Evolutionary conservation across 2,888 invertebrate species (phyloP), one percentile per base, ranked within the genome.

Genomic region (Agonopterix subpropinquella): DNA sequence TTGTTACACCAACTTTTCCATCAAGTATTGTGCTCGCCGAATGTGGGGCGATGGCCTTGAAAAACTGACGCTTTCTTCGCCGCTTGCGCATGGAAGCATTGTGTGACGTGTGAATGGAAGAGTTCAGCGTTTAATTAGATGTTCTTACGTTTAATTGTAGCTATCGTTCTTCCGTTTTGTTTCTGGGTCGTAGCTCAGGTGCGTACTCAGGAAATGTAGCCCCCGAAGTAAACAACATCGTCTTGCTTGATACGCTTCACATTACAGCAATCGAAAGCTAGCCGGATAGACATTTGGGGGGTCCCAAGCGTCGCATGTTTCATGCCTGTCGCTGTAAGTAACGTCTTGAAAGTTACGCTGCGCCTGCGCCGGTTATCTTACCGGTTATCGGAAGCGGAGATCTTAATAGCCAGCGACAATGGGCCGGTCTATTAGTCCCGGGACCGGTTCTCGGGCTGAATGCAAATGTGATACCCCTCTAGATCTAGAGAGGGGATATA

Each of bases 331-430:
- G 28, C 28, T 28, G 28, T 28, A 56, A 61, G 59, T 57, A 55
- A 56, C 53, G 55, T 50, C 55, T 48, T 49, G 55, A 56, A 56
- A 63, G 61, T 64, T 53, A 56, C 56, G 28, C 28, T 28, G 28
- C 28, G 28, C 28, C 28, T 28, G 28, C 28, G 28, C 28, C 28
- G 28, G 28, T 28, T 28, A 28, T 28, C 28, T 28, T 28, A 49
- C 53, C 50, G 48, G 53, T 56, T 61, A 56, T 60, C 57, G 51
- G 58, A 49, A 49, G 57, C 71, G 51, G 55, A 55, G 64, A 73
- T 73, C 73, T 70, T 59, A 68, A 70, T 68, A 61, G 60, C 55
- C 61, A 57, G 57, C 59, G 68, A 73, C 73, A 70, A 69, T 67
- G 59, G 62, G 53, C 58, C 64, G 59, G 64, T 67, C 69, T 66